Conservation (phyloP, 2,797 vertebrate species). For the Heteromormyrus szaboi region DNA sequence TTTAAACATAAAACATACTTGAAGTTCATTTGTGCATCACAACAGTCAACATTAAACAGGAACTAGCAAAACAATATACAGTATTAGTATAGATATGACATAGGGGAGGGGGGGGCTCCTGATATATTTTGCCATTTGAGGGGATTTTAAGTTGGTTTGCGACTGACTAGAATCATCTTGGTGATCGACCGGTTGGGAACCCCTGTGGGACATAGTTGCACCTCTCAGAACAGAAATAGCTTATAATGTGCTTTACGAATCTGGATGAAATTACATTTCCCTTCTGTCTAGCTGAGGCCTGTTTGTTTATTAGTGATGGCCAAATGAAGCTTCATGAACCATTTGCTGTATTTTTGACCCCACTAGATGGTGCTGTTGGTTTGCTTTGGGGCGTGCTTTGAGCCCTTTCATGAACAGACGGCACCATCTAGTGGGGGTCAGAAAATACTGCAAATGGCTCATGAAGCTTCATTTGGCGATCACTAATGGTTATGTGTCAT, state of each 20-base stretch:
- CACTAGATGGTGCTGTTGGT: background rate
- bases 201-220: background rate
- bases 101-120: background rate
- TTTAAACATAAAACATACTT: background rate
- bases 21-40: background rate
- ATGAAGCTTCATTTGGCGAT: background rate
- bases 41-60: background rate
- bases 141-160: background rate
- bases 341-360: background rate
- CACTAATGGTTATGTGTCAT: background rate
- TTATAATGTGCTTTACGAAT: background rate
- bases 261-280: background rate
- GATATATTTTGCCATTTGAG: background rate
- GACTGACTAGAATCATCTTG: background rate
- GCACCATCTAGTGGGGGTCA: background rate
- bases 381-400: background rate
- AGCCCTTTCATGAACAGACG: background rate
- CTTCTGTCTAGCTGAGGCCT: background rate
- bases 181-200: background rate
- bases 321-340: background rate
- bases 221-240: background rate
- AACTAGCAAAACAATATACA: background rate
- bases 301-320: background rate
- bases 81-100: background rate
- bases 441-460: background rate